A percentile compares a stretch with the other conserved stretches of the same genome.
These are phyloP conservation scores for Troides aeacus DNA, from an alignment of 2,888 invertebrate genomes.

Conservation along the genomic window DNA sequence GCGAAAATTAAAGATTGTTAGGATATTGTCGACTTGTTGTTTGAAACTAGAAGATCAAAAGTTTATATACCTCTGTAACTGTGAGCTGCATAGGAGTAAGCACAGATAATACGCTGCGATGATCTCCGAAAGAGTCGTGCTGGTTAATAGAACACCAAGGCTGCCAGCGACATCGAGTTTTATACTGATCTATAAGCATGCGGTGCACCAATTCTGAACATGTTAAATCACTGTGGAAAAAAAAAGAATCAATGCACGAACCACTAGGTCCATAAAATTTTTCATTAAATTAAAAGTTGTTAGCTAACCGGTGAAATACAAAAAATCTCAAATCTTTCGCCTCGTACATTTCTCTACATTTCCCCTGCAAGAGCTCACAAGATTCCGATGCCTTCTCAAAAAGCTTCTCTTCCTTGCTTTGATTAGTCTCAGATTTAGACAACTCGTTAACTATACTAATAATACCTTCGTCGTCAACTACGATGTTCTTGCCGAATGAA, in stretches of 20 bases:
- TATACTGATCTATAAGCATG: conserved; percentile 54
- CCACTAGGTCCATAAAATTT: too few relatives aligned
- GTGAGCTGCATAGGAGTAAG: conserved; percentile 61
- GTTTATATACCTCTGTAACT: conserved; percentile 57
- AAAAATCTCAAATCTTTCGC: conserved; percentile 61
- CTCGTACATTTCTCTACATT: conserved; percentile 56
- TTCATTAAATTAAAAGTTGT: not conserved
- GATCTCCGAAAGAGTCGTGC: conserved; percentile 66
- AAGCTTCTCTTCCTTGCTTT: conserved; percentile 31
- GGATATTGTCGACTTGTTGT: too few relatives aligned
- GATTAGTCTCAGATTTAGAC: conserved; percentile 36
- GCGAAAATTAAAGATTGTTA: too few relatives aligned
- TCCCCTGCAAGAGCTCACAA: conserved; percentile 47
- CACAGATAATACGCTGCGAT: conserved; percentile 58
- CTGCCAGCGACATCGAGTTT: conserved; percentile 54
- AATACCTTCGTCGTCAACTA: conserved; percentile 61
- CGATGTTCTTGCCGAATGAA: conserved; percentile 57
- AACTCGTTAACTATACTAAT: conserved; percentile 48
- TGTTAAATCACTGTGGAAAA: conserved; percentile 52
- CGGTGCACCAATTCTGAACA: conserved; percentile 68
- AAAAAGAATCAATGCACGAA: too few relatives aligned
- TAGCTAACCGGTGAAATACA: conserved; percentile 58
- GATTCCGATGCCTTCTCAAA: conserved; percentile 44
- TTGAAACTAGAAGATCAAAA: not conserved
- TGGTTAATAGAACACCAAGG: conserved; percentile 67